Percentiles rank a stretch among this genome's conserved stretches.
phyloP scores from a whole-genome alignment of 2,113 vertebrate genomes.

The Theristicus caerulescens region DNA sequence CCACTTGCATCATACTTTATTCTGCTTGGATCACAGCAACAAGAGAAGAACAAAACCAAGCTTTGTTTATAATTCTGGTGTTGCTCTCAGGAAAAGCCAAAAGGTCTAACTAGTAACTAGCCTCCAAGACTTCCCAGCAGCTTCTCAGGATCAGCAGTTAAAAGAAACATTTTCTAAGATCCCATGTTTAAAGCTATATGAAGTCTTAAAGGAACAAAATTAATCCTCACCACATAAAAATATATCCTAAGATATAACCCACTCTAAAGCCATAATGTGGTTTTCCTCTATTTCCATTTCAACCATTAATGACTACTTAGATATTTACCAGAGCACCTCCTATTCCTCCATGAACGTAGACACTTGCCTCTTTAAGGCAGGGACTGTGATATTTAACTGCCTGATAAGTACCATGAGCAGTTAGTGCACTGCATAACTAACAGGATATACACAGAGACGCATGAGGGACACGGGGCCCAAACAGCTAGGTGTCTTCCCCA shows the following conservation, averaged over 20 bases:
- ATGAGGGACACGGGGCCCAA: background rate
- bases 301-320: background rate
- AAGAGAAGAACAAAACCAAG: background rate
- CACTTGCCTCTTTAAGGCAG: background rate
- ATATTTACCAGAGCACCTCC: slow-evolving; percentile 7
- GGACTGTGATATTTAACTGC: background rate
- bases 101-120: background rate
- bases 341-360: background rate
- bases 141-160: background rate
- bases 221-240: background rate
- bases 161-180: background rate
- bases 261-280: background rate
- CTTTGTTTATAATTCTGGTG: background rate
- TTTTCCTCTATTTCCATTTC: background rate
- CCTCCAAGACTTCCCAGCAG: background rate
- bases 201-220: background rate
- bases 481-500: background rate
- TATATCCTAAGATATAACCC: background rate
- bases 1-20: background rate
- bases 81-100: background rate
- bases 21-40: background rate
- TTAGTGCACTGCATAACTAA: background rate
- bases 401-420: background rate
- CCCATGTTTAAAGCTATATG: background rate
- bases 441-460: background rate